Base-by-base conservation (phyloP, 1,140 invertebrate species). In the Tetragnatha versicolor region DNA sequence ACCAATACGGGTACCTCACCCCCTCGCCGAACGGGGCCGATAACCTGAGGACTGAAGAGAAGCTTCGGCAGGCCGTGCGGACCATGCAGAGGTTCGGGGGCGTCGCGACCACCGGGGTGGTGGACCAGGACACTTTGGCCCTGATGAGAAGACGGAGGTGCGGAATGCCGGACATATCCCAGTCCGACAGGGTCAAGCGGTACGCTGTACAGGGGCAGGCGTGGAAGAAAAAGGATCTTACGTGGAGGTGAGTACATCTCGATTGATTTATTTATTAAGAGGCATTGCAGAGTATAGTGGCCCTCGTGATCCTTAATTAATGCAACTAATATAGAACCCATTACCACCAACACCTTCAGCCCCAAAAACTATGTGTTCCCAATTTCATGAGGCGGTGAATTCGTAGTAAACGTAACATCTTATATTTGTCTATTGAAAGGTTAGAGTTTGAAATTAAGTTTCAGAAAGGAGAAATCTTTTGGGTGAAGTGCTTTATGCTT, bases 1-100 rank as follows among this genome's bases (percentile, higher is more conserved):
- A 92, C 87, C 89, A 90, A 82, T 97, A 93, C 86, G 95, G 94
- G 45, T 97, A 97, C 86, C 87, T 97, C 82, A 92, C 91, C 63
- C 89, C 91, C 84, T 91, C 91, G 49, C 90, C 90, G 82, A 85
- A 90, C 31, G 77, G 77, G n/a, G 81, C 84, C 4, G 86, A 87
- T 72, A 94, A 94, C 83, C 88, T 97, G 69, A 89, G 93, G 81
- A 91, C 92, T 35, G 93, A 94, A 82, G 89, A 93, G 81, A 93
- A 96, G 84, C 88, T 97, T 65, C 90, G 88, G 82, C 89, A 92
- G 83, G 94, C 95, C 63, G 92, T 98, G 73, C 90, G 89, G 85
- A 90, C 90, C 68, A 89, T 97, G 82, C 88, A 96, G 91, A 87
- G 87, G 85, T 95, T 92, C 86, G 94, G 91, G 45, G 90, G 92